These are phyloP conservation scores for Dunckerocampus dactyliophorus DNA, from an alignment of 2,113 vertebrate genomes.

Conservation along the genomic window DNA sequence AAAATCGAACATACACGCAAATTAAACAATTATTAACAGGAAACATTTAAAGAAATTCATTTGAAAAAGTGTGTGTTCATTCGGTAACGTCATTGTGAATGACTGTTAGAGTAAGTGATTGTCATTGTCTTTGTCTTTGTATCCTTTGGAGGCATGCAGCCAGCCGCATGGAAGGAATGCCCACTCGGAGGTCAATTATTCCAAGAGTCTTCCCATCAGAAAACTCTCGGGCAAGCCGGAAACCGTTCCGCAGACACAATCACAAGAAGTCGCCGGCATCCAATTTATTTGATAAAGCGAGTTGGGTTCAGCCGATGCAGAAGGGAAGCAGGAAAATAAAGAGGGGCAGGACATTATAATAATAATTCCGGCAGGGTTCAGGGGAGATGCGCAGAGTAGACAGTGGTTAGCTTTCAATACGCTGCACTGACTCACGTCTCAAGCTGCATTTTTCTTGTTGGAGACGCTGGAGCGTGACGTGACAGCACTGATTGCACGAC, in stretches of 20 bases:
- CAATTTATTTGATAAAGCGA: slow-evolving; percentile 76
- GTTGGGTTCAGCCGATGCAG: slow-evolving; percentile 59
- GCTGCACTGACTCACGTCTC: slow-evolving; percentile 9
- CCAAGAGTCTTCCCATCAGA: slow-evolving; percentile 72
- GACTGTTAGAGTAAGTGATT: too few relatives aligned
- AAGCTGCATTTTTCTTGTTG: slow-evolving; percentile 9
- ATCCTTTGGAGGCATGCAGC: too few relatives aligned
- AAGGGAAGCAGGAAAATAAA: slow-evolving; percentile 38
- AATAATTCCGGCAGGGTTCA: slow-evolving; percentile 28
- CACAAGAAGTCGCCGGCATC: slow-evolving; percentile 62
- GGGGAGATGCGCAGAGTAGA: slow-evolving; percentile 22
- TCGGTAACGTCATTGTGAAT: too few relatives aligned
- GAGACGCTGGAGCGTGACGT: slow-evolving; percentile 24
- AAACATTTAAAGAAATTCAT: too few relatives aligned
- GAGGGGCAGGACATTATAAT: slow-evolving; percentile 25
- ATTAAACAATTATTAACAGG: too few relatives aligned
- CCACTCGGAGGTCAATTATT: slow-evolving; percentile 68
- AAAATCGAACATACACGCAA: too few relatives aligned
- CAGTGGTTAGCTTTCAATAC: slow-evolving; percentile 13
- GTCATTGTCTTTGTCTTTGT: too few relatives aligned
- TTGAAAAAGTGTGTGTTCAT: too few relatives aligned
- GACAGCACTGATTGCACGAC: slow-evolving; percentile 27
- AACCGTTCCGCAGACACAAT: slow-evolving; percentile 66
- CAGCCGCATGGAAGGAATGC: too few relatives aligned
- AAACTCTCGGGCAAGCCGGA: slow-evolving; percentile 64